A percentile compares a stretch with the other conserved stretches of the same genome.
phyloP scores from a whole-genome alignment of 2,888 invertebrate species.

The Sipunculus nudus region DNA sequence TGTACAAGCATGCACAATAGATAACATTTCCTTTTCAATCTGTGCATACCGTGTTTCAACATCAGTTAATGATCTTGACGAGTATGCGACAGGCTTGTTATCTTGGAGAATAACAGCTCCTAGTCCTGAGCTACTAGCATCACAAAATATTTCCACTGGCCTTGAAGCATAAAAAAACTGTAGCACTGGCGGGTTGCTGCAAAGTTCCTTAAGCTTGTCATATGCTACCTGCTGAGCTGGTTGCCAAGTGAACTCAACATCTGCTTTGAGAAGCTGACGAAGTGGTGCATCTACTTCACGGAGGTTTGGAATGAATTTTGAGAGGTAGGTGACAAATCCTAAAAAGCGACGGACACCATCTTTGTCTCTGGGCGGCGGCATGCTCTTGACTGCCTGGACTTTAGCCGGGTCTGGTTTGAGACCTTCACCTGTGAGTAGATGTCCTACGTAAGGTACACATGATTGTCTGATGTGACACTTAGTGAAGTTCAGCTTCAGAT shows the following conservation, averaged over 20 bases:
- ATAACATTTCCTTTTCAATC: slow-evolving; percentile 43
- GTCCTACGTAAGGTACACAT: slow-evolving; percentile 31
- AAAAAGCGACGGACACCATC: slow-evolving; percentile 35
- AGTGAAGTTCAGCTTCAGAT: slow-evolving; percentile 35
- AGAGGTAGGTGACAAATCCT: slow-evolving; percentile 35
- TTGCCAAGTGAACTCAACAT: too few species aligned
- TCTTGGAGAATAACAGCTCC: not conserved
- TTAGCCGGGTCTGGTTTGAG: slow-evolving; percentile 35
- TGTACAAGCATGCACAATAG: slow-evolving; percentile 33
- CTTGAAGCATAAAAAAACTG: not conserved
- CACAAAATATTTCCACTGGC: not conserved
- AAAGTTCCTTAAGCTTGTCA: not conserved
- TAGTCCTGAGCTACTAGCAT: not conserved
- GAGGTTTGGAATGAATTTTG: slow-evolving; percentile 37
- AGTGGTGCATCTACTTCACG: slow-evolving; percentile 37
- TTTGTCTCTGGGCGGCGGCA: slow-evolving; percentile 36
- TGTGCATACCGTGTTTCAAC: slow-evolving; percentile 39
- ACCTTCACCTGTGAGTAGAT: slow-evolving; percentile 27
- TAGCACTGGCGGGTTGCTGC: not conserved
- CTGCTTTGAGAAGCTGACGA: slow-evolving; percentile 21
- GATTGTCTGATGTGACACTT: slow-evolving; percentile 28
- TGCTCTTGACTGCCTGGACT: slow-evolving; percentile 29
- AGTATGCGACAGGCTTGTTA: not conserved
- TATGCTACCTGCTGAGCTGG: slow-evolving; percentile 35
- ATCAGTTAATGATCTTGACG: slow-evolving; percentile 23